Conservation (phyloP, 2,888 invertebrate species). For the Erebia epiphron region DNA sequence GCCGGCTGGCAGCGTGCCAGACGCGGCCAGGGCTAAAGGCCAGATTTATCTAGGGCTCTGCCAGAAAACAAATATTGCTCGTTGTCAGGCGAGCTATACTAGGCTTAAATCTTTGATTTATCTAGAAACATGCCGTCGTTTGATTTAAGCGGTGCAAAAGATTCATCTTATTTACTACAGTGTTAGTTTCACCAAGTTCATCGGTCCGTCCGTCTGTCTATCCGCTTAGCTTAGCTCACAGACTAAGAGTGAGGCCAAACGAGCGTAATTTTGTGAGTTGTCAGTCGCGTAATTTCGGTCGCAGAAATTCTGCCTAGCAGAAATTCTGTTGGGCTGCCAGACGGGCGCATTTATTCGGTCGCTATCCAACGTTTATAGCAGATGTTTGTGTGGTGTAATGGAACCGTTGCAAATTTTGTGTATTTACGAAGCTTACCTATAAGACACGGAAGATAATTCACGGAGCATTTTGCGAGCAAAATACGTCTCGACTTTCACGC, state of each 20-base stretch:
- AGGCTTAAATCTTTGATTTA: too few species aligned
- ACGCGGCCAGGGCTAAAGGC: too few species aligned
- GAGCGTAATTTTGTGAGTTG: not conserved
- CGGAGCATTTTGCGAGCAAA: not conserved
- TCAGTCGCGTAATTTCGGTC: constrained; percentile 7
- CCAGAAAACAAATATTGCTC: too few species aligned
- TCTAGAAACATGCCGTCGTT: not conserved
- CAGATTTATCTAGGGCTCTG: too few species aligned
- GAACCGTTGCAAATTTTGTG: constrained; percentile 28
- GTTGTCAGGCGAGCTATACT: too few species aligned
- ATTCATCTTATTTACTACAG: too few species aligned
- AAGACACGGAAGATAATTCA: constrained; percentile 22
- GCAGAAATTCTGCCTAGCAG: constrained; percentile 7
- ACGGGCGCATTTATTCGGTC: not conserved
- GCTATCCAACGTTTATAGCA: constrained; percentile 11
- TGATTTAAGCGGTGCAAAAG: too few species aligned
- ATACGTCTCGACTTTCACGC: too few species aligned
- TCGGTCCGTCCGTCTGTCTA: too few species aligned
- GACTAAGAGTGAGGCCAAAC: not conserved
- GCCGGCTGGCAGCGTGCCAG: too few species aligned
- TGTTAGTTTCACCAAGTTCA: too few species aligned
- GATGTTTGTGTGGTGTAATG: constrained; percentile 36
- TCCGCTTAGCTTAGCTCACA: too few species aligned
- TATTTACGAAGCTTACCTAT: constrained; percentile 37
- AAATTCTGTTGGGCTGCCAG: constrained; percentile 11